Base-by-base conservation (phyloP, 1,140 invertebrate genomes). In the Lutraria rhynchaena region DNA sequence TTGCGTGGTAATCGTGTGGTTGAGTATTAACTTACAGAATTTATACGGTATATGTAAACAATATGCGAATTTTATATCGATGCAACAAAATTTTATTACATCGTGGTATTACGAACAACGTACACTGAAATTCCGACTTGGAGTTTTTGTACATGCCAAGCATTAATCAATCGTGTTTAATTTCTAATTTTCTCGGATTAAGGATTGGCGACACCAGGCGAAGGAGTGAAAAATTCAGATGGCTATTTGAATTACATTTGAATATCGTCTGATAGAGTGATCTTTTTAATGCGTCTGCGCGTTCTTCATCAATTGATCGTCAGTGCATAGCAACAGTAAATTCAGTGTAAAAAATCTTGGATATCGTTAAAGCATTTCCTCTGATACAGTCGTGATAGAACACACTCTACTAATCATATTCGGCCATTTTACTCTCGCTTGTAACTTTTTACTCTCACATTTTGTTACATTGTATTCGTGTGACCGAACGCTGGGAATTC, bases 31-130 rank as follows among this genome's bases (percentile, higher is more conserved):
- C 63, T 67, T 67, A 67, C 63, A 46, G 44, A 67, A 46, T 67
- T 67, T 67, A 67, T 67, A 67, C 63, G 11, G 31, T 46, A 67
- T 67, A 67, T 46, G 63, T 67, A 67, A 67, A 67, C 63, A 67
- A 67, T 67, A 67, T 67, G 63, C 49, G 63, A 46, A 49, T 67
- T 67, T 67, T 67, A 67, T 67, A 67, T 49, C 63, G 44, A 49
- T 67, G 63, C 17, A 44, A 41, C 35, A 46, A 49, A 41, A 55
- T 67, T 67, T 67, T 67, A 67, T 67, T 67, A 67, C 41, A 49
- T 46, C 24, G 37, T 15, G 24, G 63, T 46, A 67, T 46, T 67
- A 46, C 63, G 49, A 67, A 67, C 63, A 46, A 7, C 63, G 63
- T 41, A 67, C 41, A 15, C 31, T 27, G 63, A 67, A 67, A 67